A percentile compares a stretch with the other conserved stretches of the same genome.
Evolutionary conservation across 2,113 vertebrate genomes (phyloP).

Genomic region (Podarcis muralis): DNA sequence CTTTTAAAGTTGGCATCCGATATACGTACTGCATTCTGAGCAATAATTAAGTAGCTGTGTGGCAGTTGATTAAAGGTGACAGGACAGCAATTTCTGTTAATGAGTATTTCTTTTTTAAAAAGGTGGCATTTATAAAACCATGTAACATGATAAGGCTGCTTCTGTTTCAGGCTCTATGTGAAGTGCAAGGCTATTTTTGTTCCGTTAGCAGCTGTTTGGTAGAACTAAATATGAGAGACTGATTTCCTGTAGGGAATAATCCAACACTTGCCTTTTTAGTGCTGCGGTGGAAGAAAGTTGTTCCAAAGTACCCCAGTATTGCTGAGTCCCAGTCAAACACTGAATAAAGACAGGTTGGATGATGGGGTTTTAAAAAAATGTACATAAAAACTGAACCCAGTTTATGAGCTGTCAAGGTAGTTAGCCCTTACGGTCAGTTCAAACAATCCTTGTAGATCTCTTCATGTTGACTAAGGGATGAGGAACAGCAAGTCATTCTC

Average conservation of each 20-base stretch:
- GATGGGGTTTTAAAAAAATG: not conserved
- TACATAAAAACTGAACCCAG: not conserved
- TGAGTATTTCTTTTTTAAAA: not conserved
- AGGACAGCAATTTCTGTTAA: slow-evolving; percentile 36
- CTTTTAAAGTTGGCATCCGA: slow-evolving; percentile 1
- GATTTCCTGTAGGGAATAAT: slow-evolving; percentile 39
- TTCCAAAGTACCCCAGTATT: not conserved
- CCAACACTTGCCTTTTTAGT: not conserved
- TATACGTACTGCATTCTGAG: not conserved
- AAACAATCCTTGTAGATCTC: not conserved
- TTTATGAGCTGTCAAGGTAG: too few relatives aligned
- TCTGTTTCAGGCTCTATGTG: not conserved
- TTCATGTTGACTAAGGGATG: not conserved
- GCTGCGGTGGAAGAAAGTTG: not conserved
- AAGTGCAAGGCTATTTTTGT: slow-evolving; percentile 33
- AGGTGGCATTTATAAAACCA: not conserved
- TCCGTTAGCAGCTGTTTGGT: slow-evolving; percentile 48
- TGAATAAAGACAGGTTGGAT: not conserved
- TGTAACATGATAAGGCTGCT: not conserved
- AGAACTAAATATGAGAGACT: slow-evolving; percentile 28
- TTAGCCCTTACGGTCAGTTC: too few relatives aligned
- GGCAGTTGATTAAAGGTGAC: slow-evolving; percentile 27
- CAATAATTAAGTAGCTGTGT: slow-evolving; percentile 20
- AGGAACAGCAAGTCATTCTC: too few relatives aligned
- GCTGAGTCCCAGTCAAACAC: not conserved